A percentile compares a stretch with the other conserved stretches of the same genome.
phyloP scores from a whole-genome alignment of 2,888 invertebrate species.

The Caenorhabditis virilis region DNA sequence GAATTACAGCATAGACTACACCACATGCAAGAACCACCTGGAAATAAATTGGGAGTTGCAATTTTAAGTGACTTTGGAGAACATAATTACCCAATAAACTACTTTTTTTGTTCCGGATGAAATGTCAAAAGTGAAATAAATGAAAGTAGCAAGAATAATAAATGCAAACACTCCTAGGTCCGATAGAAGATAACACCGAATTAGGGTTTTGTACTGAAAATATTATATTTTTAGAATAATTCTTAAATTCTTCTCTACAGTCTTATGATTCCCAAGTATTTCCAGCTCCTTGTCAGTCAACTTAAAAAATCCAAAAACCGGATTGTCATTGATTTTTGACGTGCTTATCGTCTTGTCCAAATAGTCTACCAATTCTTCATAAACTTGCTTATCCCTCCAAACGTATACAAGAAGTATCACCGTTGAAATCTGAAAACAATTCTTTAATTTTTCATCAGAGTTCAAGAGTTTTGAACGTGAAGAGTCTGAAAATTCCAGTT shows the following conservation, averaged over 20 bases:
- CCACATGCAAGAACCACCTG: slow-evolving; percentile 52
- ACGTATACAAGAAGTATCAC: slow-evolving; percentile 43
- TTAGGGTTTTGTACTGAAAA: slow-evolving; percentile 63
- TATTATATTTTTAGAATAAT: not conserved
- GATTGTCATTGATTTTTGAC: slow-evolving; percentile 66
- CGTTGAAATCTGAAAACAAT: slow-evolving; percentile 37
- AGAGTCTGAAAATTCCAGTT: too few species aligned
- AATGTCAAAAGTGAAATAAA: slow-evolving; percentile 60
- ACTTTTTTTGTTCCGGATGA: slow-evolving; percentile 45
- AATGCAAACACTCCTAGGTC: slow-evolving; percentile 57
- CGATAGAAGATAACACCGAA: slow-evolving; percentile 58
- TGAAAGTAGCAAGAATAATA: slow-evolving; percentile 47
- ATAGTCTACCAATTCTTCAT: slow-evolving; percentile 65
- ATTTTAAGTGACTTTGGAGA: too few species aligned
- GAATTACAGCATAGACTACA: slow-evolving; percentile 49
- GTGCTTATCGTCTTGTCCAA: slow-evolving; percentile 62
- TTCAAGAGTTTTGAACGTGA: too few species aligned
- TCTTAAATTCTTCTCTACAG: slow-evolving; percentile 27
- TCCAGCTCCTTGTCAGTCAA: slow-evolving; percentile 57
- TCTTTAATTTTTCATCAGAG: not conserved
- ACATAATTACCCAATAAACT: slow-evolving; percentile 59
- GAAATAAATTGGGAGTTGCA: slow-evolving; percentile 1
- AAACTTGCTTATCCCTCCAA: slow-evolving; percentile 53
- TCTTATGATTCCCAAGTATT: slow-evolving; percentile 51
- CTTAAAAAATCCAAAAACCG: slow-evolving; percentile 56